These are phyloP conservation scores for Antheraea pernyi DNA, from an alignment of 1,140 invertebrate species.

Conservation along the genomic window DNA sequence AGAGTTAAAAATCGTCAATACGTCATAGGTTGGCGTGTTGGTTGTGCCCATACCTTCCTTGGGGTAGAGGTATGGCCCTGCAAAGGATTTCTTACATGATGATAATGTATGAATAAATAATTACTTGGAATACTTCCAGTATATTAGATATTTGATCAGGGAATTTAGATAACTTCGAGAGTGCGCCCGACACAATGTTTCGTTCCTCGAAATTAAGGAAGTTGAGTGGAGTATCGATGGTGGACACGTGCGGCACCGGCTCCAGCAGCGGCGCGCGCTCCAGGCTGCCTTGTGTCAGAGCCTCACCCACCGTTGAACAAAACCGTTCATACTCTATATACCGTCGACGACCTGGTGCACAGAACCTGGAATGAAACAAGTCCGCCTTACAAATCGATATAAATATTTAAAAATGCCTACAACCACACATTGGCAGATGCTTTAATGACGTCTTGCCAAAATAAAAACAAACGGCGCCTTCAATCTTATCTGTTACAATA, in stretches of 20 bases:
- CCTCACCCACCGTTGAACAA: conserved; percentile 82
- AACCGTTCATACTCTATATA: conserved; percentile 84
- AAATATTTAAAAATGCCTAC: too few species aligned
- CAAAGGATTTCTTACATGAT: too few species aligned
- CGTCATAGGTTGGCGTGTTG: too few species aligned
- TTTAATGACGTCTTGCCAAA: too few species aligned
- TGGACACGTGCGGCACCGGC: conserved; percentile 83
- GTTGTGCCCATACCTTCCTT: too few species aligned
- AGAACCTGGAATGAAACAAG: conserved; percentile 74
- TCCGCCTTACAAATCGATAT: too few species aligned
- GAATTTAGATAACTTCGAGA: conserved; percentile 82
- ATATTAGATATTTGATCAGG: conserved; percentile 83
- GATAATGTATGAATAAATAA: neutral
- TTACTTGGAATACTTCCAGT: conserved; percentile 78
- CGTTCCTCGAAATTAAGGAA: conserved; percentile 87
- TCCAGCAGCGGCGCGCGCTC: conserved; percentile 83
- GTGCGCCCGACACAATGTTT: conserved; percentile 77
- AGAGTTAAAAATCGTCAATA: too few species aligned
- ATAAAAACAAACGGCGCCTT: too few species aligned
- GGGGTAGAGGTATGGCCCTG: too few species aligned
- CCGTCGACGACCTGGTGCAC: conserved; percentile 76
- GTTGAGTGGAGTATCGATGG: conserved; percentile 79
- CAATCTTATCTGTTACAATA: too few species aligned
- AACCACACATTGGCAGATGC: too few species aligned
- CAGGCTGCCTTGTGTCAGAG: conserved; percentile 81